phyloP scores from a whole-genome alignment of 2,113 vertebrate species.

The Syngnathus floridae region DNA sequence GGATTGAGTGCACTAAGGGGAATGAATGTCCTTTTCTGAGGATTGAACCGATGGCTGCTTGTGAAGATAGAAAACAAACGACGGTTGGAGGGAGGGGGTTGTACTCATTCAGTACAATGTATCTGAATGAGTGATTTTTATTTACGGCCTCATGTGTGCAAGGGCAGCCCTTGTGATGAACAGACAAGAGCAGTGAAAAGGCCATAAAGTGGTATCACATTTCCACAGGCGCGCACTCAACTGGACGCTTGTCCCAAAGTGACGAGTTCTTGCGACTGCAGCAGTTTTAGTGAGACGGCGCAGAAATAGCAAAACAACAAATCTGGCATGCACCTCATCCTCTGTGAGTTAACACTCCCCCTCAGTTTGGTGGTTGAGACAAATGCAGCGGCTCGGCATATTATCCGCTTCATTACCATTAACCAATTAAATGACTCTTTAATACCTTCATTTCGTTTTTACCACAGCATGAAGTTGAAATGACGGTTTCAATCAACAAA shows the following conservation, averaged over 20 bases:
- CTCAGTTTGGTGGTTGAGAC: background rate
- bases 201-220: slow-evolving; percentile 39
- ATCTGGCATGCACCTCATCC: background rate
- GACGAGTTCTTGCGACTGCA: slow-evolving; percentile 33
- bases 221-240: slow-evolving; percentile 21
- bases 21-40: slow-evolving; percentile 12
- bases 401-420: background rate
- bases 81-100: no score
- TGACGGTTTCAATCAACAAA: background rate
- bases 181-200: slow-evolving; percentile 27
- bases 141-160: background rate
- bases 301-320: background rate
- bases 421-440: slow-evolving; percentile 1
- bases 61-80: slow-evolving; percentile 4
- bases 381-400: background rate
- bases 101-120: slow-evolving; percentile 7
- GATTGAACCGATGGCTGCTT: background rate
- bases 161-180: slow-evolving; percentile 19
- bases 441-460: background rate
- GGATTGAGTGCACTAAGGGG: background rate
- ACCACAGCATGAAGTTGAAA: background rate
- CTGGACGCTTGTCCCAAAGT: slow-evolving; percentile 38
- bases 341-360: background rate
- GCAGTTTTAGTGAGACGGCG: background rate
- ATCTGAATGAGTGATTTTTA: slow-evolving; percentile 17